Conservation (phyloP, 2,113 vertebrate genomes). For the Oreochromis aureus region DNA sequence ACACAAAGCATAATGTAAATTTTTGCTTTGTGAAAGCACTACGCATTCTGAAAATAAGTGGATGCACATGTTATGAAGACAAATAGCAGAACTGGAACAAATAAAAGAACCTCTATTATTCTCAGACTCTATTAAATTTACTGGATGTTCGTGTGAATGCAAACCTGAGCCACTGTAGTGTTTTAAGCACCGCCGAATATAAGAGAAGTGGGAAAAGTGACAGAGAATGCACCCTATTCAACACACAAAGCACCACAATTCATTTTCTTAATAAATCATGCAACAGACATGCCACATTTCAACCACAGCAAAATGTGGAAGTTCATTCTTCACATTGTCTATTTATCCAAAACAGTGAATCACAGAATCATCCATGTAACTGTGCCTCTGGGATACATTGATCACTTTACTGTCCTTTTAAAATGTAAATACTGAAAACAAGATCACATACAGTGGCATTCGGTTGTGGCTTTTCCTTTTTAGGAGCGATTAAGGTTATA, state of each 20-base stretch:
- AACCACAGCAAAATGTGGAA: neutral
- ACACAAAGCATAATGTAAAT: neutral
- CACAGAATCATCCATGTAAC: neutral
- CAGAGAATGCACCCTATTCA: neutral
- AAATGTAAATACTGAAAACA: neutral
- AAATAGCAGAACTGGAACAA: neutral
- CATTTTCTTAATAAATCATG: neutral
- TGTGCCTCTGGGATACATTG: neutral
- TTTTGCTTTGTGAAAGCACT: neutral
- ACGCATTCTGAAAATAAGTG: neutral
- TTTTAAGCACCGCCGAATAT: neutral
- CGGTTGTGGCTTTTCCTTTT: neutral
- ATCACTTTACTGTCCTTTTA: neutral
- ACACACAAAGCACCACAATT: neutral
- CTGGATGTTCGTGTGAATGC: neutral
- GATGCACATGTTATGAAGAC: neutral
- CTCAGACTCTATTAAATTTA: neutral
- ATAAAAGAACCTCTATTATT: neutral
- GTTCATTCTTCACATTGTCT: neutral
- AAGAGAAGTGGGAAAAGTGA: neutral
- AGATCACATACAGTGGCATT: neutral
- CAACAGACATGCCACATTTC: neutral
- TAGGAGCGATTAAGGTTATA: neutral
- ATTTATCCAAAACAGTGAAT: neutral
- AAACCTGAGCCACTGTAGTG: neutral